Evolutionary conservation across 1,140 invertebrate species (phyloP).

Genomic region (Drosophila kepulauana): DNA sequence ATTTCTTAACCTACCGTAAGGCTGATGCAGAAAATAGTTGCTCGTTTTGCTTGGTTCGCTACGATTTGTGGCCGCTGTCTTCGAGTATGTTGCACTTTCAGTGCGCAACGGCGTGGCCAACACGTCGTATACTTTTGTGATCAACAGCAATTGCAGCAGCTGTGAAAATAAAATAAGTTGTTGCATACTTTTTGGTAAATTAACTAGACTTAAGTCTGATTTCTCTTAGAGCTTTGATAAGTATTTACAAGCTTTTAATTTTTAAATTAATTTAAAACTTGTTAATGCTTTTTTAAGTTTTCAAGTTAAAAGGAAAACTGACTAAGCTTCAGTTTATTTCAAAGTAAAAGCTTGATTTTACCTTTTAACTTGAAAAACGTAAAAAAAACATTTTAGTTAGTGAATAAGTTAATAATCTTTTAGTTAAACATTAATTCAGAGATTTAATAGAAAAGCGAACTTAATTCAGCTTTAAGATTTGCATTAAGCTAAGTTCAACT

Average conservation of each 20-base stretch:
- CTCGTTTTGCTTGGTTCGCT: conserved; percentile 43
- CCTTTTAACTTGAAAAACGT: no score
- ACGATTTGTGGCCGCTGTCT: conserved; percentile 34
- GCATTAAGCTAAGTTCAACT: no score
- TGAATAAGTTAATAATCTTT: no score
- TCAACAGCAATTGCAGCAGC: conserved; percentile 45
- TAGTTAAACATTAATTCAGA: no score
- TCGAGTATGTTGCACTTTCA: conserved; percentile 46
- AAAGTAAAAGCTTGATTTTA: no score
- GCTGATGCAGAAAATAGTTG: conserved; percentile 74
- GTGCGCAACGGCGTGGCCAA: conserved; percentile 33
- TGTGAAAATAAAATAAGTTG: background rate
- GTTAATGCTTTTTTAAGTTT: no score
- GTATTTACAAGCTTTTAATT: background rate
- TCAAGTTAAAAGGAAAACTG: no score
- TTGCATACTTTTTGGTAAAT: conserved; percentile 34
- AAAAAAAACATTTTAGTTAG: no score
- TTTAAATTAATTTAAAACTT: background rate
- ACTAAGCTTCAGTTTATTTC: no score
- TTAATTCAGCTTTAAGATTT: no score
- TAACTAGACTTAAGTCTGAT: background rate
- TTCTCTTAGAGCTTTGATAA: background rate
- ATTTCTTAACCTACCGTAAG: conserved; percentile 67
- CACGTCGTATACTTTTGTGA: conserved; percentile 72
- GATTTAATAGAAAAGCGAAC: no score